Conservation (phyloP, 1,140 invertebrate genomes). For the Coelopa frigida region DNA sequence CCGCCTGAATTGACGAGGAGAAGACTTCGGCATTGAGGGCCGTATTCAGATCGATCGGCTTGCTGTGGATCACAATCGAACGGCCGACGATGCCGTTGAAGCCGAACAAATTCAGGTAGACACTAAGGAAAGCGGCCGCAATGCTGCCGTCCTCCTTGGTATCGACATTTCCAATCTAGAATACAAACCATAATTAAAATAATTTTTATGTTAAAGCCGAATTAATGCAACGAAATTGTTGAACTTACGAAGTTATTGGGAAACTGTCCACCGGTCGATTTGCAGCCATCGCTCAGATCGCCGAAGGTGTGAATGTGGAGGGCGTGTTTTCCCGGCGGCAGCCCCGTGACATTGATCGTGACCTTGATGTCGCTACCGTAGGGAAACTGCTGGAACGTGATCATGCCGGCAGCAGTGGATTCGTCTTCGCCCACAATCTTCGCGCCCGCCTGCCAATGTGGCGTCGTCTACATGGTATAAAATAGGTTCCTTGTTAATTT, state of each 20-base stretch:
- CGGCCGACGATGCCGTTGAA: conserved; percentile 41
- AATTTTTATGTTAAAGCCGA: background rate
- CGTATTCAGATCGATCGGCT: conserved; percentile 39
- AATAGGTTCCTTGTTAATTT: background rate
- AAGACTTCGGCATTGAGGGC: conserved; percentile 40
- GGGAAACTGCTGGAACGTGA: conserved; percentile 36
- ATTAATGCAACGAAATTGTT: background rate
- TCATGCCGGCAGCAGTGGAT: conserved; percentile 22
- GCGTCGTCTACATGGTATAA: conserved; percentile 13
- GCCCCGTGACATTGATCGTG: conserved; percentile 51
- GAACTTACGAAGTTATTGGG: conserved; percentile 41
- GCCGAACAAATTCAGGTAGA: conserved; percentile 36
- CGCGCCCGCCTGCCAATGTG: conserved; percentile 34
- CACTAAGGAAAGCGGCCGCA: conserved; percentile 29
- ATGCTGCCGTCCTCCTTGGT: conserved; percentile 38
- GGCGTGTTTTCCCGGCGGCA: conserved; percentile 58
- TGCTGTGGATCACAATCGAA: conserved; percentile 39
- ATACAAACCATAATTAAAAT: background rate
- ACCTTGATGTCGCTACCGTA: conserved; percentile 47
- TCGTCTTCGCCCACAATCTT: conserved; percentile 30
- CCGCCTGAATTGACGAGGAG: conserved; percentile 24
- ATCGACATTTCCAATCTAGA: conserved; percentile 39
- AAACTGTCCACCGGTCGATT: conserved; percentile 47
- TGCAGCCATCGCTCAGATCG: conserved; percentile 56
- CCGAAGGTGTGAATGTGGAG: conserved; percentile 71